These are phyloP conservation scores for Sterrhoptilus dennistouni DNA, from an alignment of 2,113 vertebrate genomes.

Conservation along the genomic window DNA sequence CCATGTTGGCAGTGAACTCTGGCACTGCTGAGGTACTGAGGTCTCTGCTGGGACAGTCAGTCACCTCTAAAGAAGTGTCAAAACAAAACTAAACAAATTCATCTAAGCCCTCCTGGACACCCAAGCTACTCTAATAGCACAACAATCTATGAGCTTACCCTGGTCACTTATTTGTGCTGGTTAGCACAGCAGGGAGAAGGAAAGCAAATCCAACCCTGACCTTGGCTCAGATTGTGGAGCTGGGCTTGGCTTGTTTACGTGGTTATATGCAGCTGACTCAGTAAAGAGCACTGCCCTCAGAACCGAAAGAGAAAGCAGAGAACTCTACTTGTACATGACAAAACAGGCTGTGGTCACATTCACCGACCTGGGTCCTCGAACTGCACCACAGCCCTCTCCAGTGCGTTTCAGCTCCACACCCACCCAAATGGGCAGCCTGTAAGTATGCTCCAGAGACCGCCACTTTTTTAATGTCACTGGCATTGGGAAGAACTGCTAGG, in stretches of 20 bases:
- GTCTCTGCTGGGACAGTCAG: rapidly evolving
- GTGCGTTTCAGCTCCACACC: neutral
- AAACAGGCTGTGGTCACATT: neutral
- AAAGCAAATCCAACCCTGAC: neutral
- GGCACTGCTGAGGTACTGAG: rapidly evolving
- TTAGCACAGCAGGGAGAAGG: neutral
- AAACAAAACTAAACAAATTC: neutral
- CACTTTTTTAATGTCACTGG: neutral
- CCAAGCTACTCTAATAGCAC: neutral
- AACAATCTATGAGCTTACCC: neutral
- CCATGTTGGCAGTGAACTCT: rapidly evolving
- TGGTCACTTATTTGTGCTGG: rapidly evolving
- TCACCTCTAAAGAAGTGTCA: neutral
- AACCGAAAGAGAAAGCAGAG: slow-evolving; percentile 35
- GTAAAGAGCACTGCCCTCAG: neutral
- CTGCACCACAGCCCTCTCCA: neutral
- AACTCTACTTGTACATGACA: neutral
- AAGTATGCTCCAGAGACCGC: neutral
- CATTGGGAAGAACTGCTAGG: neutral
- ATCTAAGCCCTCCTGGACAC: neutral
- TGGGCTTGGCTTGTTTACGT: neutral
- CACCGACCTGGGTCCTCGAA: rapidly evolving
- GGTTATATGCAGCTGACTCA: neutral
- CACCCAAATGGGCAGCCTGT: neutral
- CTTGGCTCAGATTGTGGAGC: rapidly evolving